Percentiles rank a stretch among this genome's conserved stretches.
Evolutionary conservation across 2,888 invertebrate genomes (phyloP).

Genomic region (Drosophila dives): DNA sequence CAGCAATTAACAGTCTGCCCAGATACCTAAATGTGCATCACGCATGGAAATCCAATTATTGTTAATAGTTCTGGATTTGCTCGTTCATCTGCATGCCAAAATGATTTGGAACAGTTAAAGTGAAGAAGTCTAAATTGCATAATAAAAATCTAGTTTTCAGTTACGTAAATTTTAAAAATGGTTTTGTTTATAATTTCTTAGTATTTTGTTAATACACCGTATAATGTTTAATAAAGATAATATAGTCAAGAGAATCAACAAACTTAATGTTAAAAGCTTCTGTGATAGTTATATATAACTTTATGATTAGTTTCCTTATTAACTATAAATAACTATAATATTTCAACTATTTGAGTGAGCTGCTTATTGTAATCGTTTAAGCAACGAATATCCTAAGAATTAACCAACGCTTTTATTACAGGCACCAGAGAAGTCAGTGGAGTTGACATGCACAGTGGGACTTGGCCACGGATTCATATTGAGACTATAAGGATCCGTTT

Average conservation of each 20-base stretch:
- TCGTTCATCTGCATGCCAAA: neutral
- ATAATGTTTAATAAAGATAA: constrained; percentile 11
- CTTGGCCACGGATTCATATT: neutral
- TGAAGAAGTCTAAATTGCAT: neutral
- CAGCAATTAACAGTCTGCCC: constrained; percentile 59
- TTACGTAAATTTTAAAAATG: neutral
- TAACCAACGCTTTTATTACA: constrained; percentile 2
- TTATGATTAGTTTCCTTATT: constrained; percentile 27
- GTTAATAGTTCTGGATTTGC: constrained; percentile 14
- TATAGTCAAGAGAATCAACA: constrained; percentile 19
- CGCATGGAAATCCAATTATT: constrained; percentile 26
- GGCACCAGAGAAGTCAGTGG: neutral
- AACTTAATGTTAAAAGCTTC: constrained; percentile 20
- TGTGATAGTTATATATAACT: constrained; percentile 27
- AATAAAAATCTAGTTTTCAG: neutral
- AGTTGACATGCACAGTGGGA: constrained; percentile 8
- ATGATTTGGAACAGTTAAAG: neutral
- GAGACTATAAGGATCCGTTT: neutral
- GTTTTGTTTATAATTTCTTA: neutral
- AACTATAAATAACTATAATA: constrained; percentile 22
- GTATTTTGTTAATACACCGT: neutral
- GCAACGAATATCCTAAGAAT: constrained; percentile 1
- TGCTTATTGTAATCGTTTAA: neutral
- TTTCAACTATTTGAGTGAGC: constrained; percentile 12
- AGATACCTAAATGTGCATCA: constrained; percentile 33